Evolutionary conservation across 2,113 vertebrate genomes (phyloP), one percentile per base, ranked within the genome.

Genomic region (Dolichotis patagonum): DNA sequence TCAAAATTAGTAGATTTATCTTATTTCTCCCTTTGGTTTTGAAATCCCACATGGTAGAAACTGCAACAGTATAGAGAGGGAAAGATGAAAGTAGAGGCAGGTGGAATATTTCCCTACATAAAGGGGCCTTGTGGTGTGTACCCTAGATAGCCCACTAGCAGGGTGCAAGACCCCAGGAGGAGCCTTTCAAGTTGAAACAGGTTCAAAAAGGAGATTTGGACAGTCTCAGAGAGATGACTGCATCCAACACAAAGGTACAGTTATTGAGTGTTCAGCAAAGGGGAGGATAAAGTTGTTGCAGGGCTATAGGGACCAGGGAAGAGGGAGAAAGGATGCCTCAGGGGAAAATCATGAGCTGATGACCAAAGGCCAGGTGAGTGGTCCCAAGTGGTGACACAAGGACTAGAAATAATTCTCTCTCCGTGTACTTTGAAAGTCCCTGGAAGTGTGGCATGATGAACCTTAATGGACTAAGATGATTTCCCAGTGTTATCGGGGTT

Each of bases 21-120:
- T 92, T 88, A 67, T 35, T 95, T 93, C 26, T 52, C 28, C 20
- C 26, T 85, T 85, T 91, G 81, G 41, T 85, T 93, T 75, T 91
- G 41, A 80, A 94, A 71, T n/a, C 69, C 2, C 41, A 75, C 2
- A 11, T 85, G 82, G 9, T 58, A 26, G 1, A 28, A 3, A 46
- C 46, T 71, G 26, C 5, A 62, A 24, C 7, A 82, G 22, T 17
- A n/a, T 56, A 54, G 43, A 38, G 12, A 89, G 35, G 38, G 71
- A 80, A 58, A 46, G 60, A 86, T 26, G 24, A 82, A 49, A 60
- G 5, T 28, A 90, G n/a, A 91, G 24, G 9, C 1, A 4, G 38
- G 19, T 35, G 28, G 24, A 5, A 2, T 52, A 38, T 91, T 54
- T 82, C 2, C 60, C 46, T 69, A 13, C 5, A 14, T 52, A 71